phyloP scores from a whole-genome alignment of 92 coral and sea anemone species.

The Muricea muricata region DNA sequence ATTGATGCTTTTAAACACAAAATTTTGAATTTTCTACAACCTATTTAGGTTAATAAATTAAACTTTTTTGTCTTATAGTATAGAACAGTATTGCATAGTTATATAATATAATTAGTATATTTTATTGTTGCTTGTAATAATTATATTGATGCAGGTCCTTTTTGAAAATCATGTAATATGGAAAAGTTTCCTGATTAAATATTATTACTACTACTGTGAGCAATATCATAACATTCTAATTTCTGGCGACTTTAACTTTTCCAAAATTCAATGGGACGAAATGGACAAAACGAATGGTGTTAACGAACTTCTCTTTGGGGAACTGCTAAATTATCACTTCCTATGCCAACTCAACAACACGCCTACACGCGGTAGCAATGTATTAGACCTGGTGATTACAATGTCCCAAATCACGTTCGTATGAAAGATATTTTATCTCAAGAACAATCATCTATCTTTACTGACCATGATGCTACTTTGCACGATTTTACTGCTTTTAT shows the following conservation, averaged over 20 bases:
- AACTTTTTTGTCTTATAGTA: too few relatives aligned
- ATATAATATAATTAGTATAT: too few relatives aligned
- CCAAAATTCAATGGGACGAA: not conserved
- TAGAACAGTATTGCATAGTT: too few relatives aligned
- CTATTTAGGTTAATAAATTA: too few relatives aligned
- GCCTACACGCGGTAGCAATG: not conserved
- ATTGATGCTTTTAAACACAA: too few relatives aligned
- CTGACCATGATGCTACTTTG: constrained; percentile 4
- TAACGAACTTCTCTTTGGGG: not conserved
- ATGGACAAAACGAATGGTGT: not conserved
- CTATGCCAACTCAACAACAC: not conserved
- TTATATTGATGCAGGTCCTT: too few relatives aligned
- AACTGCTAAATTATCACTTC: not conserved
- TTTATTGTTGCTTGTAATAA: too few relatives aligned
- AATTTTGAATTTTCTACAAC: too few relatives aligned
- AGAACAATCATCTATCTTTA: not conserved
- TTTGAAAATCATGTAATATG: too few relatives aligned
- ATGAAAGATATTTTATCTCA: not conserved
- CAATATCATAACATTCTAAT: not conserved
- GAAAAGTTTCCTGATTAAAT: too few relatives aligned
- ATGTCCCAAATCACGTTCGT: not conserved
- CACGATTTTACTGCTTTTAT: constrained; percentile 9
- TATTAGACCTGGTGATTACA: not conserved
- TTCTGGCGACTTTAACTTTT: not conserved
- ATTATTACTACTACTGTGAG: too few relatives aligned